A percentile compares a stretch with the other conserved stretches of the same genome.
Evolutionary conservation across 2,113 vertebrate genomes (phyloP).

Genomic region (Triplophysa rosa): DNA sequence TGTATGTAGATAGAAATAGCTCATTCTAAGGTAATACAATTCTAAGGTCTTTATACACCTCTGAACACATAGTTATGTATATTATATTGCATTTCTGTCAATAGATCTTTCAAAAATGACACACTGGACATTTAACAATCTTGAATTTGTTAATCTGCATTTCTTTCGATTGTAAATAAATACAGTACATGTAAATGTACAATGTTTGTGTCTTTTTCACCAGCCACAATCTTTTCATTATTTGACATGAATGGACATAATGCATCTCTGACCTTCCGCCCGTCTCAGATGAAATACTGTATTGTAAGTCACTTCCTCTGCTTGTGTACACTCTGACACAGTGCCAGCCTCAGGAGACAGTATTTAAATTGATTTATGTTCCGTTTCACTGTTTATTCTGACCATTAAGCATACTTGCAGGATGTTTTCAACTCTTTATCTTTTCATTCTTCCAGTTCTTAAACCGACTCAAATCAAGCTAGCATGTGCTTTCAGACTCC

Average conservation of each 20-base stretch:
- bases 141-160: no score
- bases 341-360: slow-evolving; percentile 1
- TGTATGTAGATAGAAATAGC: no score
- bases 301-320: slow-evolving; percentile 35
- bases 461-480: not conserved
- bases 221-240: not conserved
- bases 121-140: no score
- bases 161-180: no score
- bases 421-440: slow-evolving; percentile 34
- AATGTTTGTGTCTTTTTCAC: not conserved
- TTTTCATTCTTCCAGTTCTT: slow-evolving; percentile 22
- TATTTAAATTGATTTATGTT: slow-evolving; percentile 40
- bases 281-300: slow-evolving; percentile 22
- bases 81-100: no score
- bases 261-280: not conserved
- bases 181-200: no score
- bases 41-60: no score
- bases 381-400: slow-evolving; percentile 18
- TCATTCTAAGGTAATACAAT: no score
- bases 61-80: no score
- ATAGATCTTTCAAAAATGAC: no score
- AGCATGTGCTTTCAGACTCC: not conserved
- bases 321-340: slow-evolving; percentile 38
- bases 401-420: slow-evolving; percentile 31
- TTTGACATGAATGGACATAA: not conserved